These are phyloP conservation scores for Lutjanus erythropterus DNA, from an alignment of 2,113 vertebrate genomes.

Conservation along the genomic window DNA sequence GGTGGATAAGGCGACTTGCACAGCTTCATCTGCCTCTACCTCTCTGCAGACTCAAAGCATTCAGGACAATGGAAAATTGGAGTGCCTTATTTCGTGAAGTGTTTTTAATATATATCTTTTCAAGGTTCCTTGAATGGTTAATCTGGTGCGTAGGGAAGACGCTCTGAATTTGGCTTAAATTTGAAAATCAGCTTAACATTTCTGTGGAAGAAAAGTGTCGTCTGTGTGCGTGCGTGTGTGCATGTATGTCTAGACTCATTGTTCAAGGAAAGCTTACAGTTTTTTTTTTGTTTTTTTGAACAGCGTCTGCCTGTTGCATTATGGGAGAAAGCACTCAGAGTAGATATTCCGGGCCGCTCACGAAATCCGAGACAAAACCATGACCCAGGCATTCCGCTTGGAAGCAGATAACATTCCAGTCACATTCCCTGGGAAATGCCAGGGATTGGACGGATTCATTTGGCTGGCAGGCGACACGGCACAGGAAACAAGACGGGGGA, in stretches of 20 bases:
- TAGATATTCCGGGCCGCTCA: slow-evolving; percentile 37
- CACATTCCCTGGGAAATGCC: slow-evolving; percentile 71
- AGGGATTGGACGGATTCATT: slow-evolving; percentile 56
- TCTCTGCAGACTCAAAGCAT: slow-evolving; percentile 67
- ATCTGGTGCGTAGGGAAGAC: slow-evolving; percentile 59
- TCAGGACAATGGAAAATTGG: slow-evolving; percentile 69
- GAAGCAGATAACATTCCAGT: slow-evolving; percentile 76
- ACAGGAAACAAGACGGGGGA: slow-evolving; percentile 58
- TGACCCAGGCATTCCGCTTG: slow-evolving; percentile 67
- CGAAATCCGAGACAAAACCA: slow-evolving; percentile 54
- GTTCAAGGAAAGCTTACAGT: slow-evolving; percentile 56
- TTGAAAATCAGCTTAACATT: slow-evolving; percentile 56
- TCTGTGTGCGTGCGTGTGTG: slow-evolving; percentile 21
- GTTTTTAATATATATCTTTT: slow-evolving; percentile 67
- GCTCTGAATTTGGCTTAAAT: slow-evolving; percentile 63
- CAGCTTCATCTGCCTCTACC: slow-evolving; percentile 71
- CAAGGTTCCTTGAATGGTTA: slow-evolving; percentile 63
- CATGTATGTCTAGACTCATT: slow-evolving; percentile 55
- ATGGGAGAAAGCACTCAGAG: slow-evolving; percentile 62
- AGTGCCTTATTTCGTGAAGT: slow-evolving; percentile 74
- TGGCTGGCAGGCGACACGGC: slow-evolving; percentile 54
- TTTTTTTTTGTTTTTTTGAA: slow-evolving; percentile 15
- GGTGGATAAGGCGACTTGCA: slow-evolving; percentile 72
- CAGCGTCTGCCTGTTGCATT: slow-evolving; percentile 45
- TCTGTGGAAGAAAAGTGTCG: slow-evolving; percentile 44